Conservation (phyloP, 2,113 vertebrate species). For the Chaetops frenatus region DNA sequence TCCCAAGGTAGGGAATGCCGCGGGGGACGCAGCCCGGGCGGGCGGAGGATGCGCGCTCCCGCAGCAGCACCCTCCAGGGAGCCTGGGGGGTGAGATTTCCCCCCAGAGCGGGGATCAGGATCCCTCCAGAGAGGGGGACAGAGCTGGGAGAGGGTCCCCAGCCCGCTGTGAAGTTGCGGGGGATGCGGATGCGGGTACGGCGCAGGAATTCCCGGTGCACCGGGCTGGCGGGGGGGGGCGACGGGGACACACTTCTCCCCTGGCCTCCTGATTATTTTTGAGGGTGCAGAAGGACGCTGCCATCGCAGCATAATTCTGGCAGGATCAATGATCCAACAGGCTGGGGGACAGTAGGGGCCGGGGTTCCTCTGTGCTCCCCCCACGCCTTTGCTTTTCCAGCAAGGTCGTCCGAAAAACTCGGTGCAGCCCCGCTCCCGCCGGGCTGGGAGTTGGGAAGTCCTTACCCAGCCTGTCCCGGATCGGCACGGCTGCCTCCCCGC, state of each 20-base stretch:
- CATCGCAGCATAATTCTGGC: not conserved
- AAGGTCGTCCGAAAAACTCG: conserved; percentile 42
- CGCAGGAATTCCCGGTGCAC: not conserved
- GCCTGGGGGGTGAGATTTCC: not conserved
- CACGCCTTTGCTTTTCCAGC: not conserved
- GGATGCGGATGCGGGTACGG: not conserved
- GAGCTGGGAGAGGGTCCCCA: not conserved
- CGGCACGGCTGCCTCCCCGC: not conserved
- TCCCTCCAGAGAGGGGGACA: not conserved
- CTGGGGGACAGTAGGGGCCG: not conserved
- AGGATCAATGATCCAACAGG: not conserved
- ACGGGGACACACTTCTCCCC: not conserved
- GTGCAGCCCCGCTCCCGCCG: not conserved
- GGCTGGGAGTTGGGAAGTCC: not conserved
- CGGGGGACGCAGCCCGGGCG: conserved; percentile 10
- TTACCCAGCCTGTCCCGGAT: not conserved
- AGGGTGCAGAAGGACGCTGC: not conserved
- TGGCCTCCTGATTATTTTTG: not conserved
- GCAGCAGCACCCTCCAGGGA: not conserved
- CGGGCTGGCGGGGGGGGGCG: not conserved
- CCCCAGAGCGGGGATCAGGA: not conserved
- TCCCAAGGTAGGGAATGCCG: conserved; percentile 71
- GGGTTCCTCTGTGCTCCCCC: not conserved
- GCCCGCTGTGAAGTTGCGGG: not conserved
- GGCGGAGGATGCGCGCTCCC: not conserved